A percentile compares a stretch with the other conserved stretches of the same genome.
These are phyloP conservation scores for Oxystoma pomonae DNA, from an alignment of 2,888 invertebrate species.

Conservation along the genomic window DNA sequence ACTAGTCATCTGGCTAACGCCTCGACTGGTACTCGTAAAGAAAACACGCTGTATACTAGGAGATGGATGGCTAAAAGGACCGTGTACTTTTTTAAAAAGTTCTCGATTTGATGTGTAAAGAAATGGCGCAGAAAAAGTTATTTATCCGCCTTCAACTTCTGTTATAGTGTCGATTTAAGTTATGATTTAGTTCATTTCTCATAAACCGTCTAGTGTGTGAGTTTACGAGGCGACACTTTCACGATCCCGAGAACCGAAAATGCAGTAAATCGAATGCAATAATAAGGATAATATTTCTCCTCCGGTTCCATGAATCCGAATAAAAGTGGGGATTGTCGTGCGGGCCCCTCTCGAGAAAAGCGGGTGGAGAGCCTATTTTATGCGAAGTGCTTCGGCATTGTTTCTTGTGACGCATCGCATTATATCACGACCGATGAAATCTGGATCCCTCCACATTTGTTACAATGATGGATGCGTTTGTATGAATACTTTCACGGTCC, in stretches of 20 bases:
- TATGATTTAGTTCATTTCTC: neutral
- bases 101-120: neutral
- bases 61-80: too few species aligned
- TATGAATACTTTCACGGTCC: neutral
- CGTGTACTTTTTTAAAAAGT: too few species aligned
- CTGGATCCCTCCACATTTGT: conserved; percentile 9
- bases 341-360: conserved; percentile 4
- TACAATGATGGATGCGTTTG: neutral
- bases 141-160: neutral
- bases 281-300: conserved; percentile 17
- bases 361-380: conserved; percentile 10
- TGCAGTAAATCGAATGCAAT: conserved; percentile 21
- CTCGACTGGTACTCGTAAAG: too few species aligned
- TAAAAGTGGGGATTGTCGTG: conserved; percentile 17
- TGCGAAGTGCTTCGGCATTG: conserved; percentile 10
- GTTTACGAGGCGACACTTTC: neutral
- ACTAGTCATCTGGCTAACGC: too few species aligned
- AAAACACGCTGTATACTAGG: too few species aligned
- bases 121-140: neutral
- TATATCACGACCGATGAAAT: conserved; percentile 14
- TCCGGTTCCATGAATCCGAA: conserved; percentile 7
- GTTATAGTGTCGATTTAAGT: neutral
- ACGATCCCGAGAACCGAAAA: conserved; percentile 12
- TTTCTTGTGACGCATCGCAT: conserved; percentile 11
- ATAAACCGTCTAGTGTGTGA: neutral